These are phyloP conservation scores for Mallotus villosus DNA, from an alignment of 2,797 vertebrate genomes.

Conservation along the genomic window DNA sequence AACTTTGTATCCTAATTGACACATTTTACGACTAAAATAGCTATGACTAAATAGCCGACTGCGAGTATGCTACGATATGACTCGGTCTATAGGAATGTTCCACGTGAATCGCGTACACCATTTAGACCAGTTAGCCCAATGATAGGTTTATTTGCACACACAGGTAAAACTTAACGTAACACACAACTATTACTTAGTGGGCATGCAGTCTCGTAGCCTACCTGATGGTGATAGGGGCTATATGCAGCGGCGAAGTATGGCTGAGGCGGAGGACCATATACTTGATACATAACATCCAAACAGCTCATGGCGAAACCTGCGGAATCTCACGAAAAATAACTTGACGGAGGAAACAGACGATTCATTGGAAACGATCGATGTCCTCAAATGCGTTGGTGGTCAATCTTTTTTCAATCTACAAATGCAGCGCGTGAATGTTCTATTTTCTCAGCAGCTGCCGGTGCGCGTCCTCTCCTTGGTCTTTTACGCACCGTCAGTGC, in stretches of 20 bases:
- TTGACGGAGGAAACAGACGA: conserved; percentile 53
- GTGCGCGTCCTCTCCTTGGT: conserved; percentile 12
- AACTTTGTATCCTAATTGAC: neutral
- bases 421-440: neutral
- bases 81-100: neutral
- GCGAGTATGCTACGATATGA: neutral
- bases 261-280: conserved; percentile 89
- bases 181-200: neutral
- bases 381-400: conserved; percentile 2
- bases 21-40: neutral
- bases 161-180: neutral
- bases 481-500: conserved; percentile 26
- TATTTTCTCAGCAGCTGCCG: neutral
- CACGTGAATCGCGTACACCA: neutral
- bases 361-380: conserved; percentile 61
- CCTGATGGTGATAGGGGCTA: conserved; percentile 91
- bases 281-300: conserved; percentile 99
- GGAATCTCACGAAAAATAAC: conserved; percentile 63
- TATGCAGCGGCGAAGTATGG: conserved; percentile 90
- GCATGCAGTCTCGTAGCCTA: conserved; percentile 56
- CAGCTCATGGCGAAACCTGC: conserved; percentile 92
- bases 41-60: too few species aligned
- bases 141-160: neutral
- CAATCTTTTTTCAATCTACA: neutral
- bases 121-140: neutral